Conservation (phyloP, 2,888 invertebrate species). For the Helobdella robusta region DNA sequence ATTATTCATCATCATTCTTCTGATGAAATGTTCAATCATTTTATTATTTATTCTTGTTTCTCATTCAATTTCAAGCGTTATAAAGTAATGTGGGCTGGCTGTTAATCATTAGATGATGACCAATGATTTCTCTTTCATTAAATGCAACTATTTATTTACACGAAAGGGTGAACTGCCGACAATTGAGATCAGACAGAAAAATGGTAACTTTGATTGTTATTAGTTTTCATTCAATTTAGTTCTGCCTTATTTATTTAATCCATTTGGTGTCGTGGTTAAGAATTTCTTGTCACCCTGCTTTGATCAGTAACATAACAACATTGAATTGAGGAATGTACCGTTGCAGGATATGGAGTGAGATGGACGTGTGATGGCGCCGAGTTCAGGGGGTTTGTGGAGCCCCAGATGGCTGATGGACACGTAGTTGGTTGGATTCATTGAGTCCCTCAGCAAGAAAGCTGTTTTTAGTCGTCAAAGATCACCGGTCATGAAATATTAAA, state of each 20-base stretch:
- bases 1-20: neutral
- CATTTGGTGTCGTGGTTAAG: no score
- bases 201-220: neutral
- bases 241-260: neutral
- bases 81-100: neutral
- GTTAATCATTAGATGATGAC: neutral
- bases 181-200: no score
- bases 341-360: constrained; percentile 45
- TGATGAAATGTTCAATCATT: neutral
- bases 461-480: no score
- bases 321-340: neutral
- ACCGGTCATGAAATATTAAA: no score
- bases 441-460: no score
- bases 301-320: no score
- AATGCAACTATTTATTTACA: neutral
- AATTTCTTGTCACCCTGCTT: no score
- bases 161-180: no score
- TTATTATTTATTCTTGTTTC: constrained; percentile 2
- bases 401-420: constrained; percentile 47
- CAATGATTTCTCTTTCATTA: neutral
- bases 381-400: constrained; percentile 48
- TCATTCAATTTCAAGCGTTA: neutral
- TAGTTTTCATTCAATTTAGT: neutral
- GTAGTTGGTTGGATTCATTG: constrained; percentile 45
- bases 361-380: constrained; percentile 44